Conservation (phyloP, 92 coral and sea anemone genomes). For the Plumapathes pennacea region DNA sequence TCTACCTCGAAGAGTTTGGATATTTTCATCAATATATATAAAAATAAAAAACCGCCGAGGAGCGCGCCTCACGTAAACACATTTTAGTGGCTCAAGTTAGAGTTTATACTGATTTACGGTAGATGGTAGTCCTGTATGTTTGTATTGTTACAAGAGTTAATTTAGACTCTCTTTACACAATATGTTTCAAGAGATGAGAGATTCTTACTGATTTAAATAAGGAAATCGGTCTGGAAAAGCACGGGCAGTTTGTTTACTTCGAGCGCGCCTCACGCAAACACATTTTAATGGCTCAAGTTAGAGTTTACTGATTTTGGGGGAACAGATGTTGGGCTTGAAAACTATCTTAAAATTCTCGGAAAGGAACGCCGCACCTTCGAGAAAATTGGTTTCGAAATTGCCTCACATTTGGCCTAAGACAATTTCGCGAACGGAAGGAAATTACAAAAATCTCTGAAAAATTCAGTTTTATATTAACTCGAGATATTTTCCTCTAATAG, state of each 20-base stretch:
- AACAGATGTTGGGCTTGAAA: not conserved
- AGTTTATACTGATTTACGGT: no score
- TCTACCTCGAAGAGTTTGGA: not conserved
- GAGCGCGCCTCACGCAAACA: not conserved
- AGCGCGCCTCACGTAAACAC: no score
- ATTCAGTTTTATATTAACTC: not conserved
- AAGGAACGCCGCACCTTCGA: slow-evolving; percentile 3
- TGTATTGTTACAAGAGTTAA: no score
- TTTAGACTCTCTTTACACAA: no score
- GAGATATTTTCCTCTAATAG: not conserved
- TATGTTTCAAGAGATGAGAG: no score
- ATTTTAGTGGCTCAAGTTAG: no score
- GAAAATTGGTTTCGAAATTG: not conserved
- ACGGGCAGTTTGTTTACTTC: no score
- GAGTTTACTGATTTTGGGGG: no score
- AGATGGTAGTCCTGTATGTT: no score
- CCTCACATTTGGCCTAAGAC: not conserved
- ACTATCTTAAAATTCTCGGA: not conserved
- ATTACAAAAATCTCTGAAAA: not conserved
- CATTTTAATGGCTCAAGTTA: not conserved
- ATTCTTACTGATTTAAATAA: no score
- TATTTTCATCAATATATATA: no score
- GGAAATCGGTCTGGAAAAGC: no score
- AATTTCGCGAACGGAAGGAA: not conserved
- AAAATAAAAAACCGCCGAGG: not conserved